phyloP scores from a whole-genome alignment of 2,113 vertebrate genomes.

The Gallinago media region DNA sequence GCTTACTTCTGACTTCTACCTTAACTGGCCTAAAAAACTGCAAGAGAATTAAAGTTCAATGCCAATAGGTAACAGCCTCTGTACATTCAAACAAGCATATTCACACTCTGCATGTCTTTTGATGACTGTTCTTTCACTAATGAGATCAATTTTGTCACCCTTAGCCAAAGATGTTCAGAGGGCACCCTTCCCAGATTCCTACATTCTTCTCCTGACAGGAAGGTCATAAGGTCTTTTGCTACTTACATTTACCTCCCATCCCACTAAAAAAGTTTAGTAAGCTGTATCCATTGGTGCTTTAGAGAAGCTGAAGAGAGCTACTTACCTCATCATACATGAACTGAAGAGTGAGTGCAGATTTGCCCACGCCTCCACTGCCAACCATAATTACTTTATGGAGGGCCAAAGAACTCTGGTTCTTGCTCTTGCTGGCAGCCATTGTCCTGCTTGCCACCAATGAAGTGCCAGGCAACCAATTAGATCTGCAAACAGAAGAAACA shows the following conservation, averaged over 20 bases:
- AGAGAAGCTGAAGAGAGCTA: background rate
- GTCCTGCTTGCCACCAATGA: background rate
- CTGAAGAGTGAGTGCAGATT: constrained; percentile 85
- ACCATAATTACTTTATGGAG: constrained; percentile 90
- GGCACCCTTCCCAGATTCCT: background rate
- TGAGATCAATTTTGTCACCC: background rate
- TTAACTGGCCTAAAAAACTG: background rate
- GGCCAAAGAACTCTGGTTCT: constrained; percentile 83
- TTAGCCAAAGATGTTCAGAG: background rate
- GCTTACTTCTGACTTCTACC: background rate
- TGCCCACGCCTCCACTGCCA: constrained; percentile 86
- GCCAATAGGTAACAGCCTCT: background rate
- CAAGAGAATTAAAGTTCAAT: background rate
- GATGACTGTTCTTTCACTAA: background rate
- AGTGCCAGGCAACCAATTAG: background rate
- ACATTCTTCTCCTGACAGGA: background rate
- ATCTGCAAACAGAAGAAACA: constrained; percentile 44
- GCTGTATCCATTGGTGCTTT: background rate
- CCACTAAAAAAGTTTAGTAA: background rate
- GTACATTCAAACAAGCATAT: background rate
- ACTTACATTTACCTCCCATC: background rate
- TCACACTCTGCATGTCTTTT: background rate
- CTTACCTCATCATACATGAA: constrained; percentile 90
- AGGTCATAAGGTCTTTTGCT: background rate
- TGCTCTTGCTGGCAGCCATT: constrained; percentile 84